A percentile compares a stretch with the other conserved stretches of the same genome.
These are phyloP conservation scores for Thumatha senex DNA, from an alignment of 2,888 invertebrate species.

Conservation along the genomic window DNA sequence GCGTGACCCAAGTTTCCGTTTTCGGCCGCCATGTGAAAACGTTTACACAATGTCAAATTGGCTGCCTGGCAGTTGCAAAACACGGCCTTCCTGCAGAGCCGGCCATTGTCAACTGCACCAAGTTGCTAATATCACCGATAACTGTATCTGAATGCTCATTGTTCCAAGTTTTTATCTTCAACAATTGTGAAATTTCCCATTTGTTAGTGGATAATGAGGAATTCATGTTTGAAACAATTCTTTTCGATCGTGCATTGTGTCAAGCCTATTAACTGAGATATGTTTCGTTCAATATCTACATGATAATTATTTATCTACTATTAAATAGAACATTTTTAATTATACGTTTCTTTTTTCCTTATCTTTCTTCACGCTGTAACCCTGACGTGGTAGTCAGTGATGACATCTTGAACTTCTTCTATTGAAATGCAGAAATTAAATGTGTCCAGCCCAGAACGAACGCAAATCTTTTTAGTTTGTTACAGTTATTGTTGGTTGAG, in stretches of 20 bases:
- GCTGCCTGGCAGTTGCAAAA: conserved; percentile 66
- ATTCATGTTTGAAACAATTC: conserved; percentile 16
- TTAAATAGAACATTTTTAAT: not conserved
- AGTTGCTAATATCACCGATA: conserved; percentile 41
- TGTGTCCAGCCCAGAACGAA: too few relatives aligned
- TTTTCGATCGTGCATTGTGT: conserved; percentile 7
- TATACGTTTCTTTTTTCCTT: too few relatives aligned
- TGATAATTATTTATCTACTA: not conserved
- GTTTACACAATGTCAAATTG: conserved; percentile 76
- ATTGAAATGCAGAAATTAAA: too few relatives aligned
- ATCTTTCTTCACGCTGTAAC: too few relatives aligned
- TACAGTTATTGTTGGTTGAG: too few relatives aligned
- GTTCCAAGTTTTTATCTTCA: conserved; percentile 33
- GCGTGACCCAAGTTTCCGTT: conserved; percentile 73
- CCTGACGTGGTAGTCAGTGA: too few relatives aligned
- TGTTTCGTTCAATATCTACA: not conserved
- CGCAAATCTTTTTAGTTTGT: not conserved
- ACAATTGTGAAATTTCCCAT: conserved; percentile 34
- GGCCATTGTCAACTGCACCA: conserved; percentile 45
- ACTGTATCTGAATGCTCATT: conserved; percentile 40
- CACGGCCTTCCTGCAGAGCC: conserved; percentile 58
- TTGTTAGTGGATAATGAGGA: conserved; percentile 28
- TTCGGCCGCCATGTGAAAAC: conserved; percentile 70
- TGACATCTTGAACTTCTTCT: too few relatives aligned
- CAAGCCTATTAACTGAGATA: conserved; percentile 2